phyloP scores from a whole-genome alignment of 2,888 invertebrate species.

The Hetaerina titia region DNA sequence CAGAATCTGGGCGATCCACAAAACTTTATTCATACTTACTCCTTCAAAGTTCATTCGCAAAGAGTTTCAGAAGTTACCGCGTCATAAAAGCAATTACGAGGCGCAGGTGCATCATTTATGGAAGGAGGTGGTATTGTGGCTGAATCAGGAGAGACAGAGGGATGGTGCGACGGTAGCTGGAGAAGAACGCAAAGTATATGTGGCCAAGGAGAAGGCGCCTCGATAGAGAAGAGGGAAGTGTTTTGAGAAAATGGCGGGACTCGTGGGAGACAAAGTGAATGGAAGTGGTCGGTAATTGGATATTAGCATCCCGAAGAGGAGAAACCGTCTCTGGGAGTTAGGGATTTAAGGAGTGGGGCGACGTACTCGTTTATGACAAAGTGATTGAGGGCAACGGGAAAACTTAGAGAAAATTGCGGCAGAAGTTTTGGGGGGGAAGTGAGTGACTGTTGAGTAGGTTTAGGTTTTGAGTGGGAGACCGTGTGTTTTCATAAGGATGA shows the following conservation, averaged over 20 bases:
- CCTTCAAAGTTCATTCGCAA: not conserved
- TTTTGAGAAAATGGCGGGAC: too few relatives aligned
- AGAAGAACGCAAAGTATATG: not conserved
- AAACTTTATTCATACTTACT: not conserved
- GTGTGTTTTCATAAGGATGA: too few relatives aligned
- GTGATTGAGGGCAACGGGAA: too few relatives aligned
- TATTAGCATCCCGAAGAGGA: not conserved
- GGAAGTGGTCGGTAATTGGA: not conserved
- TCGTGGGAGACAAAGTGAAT: not conserved
- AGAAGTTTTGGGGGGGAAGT: too few relatives aligned
- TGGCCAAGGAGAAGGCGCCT: not conserved
- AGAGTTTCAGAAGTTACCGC: not conserved
- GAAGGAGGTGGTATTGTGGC: not conserved
- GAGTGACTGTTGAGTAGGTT: too few relatives aligned
- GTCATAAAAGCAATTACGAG: not conserved
- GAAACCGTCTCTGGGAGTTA: too few relatives aligned
- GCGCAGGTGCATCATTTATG: not conserved
- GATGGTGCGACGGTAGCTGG: not conserved
- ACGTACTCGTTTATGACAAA: too few relatives aligned
- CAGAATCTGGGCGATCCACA: not conserved
- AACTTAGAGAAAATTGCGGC: too few relatives aligned
- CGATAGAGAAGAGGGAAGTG: too few relatives aligned
- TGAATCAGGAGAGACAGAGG: not conserved
- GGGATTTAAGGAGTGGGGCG: too few relatives aligned
- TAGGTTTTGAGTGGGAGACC: too few relatives aligned